A percentile compares a stretch with the other conserved stretches of the same genome.
phyloP scores from a whole-genome alignment of 2,888 invertebrate genomes.

The Sesia apiformis region DNA sequence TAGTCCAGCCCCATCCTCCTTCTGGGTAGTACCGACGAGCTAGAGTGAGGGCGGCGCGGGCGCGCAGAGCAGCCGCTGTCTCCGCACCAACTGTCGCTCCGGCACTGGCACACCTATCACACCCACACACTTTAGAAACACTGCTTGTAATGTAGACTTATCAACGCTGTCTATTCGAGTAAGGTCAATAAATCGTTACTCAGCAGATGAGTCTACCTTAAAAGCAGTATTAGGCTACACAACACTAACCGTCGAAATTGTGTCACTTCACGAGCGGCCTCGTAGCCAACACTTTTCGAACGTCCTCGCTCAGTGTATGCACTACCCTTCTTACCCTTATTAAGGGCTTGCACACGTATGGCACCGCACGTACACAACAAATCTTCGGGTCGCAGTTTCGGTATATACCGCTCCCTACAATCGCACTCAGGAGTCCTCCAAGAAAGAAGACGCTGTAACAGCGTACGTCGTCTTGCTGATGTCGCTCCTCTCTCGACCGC shows the following conservation, averaged over 20 bases:
- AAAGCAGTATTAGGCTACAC: conserved; percentile 8
- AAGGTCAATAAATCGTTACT: not conserved
- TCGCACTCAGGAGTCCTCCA: conserved; percentile 60
- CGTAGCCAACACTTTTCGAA: conserved; percentile 70
- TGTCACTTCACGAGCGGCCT: conserved; percentile 61
- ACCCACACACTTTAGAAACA: not conserved
- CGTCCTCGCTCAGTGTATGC: conserved; percentile 48
- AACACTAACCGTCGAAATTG: conserved; percentile 67
- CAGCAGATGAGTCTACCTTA: not conserved
- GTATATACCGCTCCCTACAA: conserved; percentile 37
- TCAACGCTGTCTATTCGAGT: not conserved
- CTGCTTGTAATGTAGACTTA: not conserved
- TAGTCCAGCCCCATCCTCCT: conserved; percentile 91
- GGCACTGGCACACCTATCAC: conserved; percentile 65
- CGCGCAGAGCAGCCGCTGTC: conserved; percentile 65
- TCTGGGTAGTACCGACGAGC: conserved; percentile 89
- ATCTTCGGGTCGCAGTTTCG: conserved; percentile 38
- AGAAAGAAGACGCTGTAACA: conserved; percentile 54
- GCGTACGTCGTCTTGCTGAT: conserved; percentile 41
- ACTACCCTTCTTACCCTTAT: conserved; percentile 32
- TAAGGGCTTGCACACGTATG: conserved; percentile 28
- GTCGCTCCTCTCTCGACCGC: conserved; percentile 31
- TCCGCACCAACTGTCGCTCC: conserved; percentile 61
- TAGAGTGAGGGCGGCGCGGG: conserved; percentile 77
- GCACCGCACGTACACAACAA: conserved; percentile 58